phyloP scores from a whole-genome alignment of 2,888 invertebrate genomes.

The Tenthredo scrophulariae region DNA sequence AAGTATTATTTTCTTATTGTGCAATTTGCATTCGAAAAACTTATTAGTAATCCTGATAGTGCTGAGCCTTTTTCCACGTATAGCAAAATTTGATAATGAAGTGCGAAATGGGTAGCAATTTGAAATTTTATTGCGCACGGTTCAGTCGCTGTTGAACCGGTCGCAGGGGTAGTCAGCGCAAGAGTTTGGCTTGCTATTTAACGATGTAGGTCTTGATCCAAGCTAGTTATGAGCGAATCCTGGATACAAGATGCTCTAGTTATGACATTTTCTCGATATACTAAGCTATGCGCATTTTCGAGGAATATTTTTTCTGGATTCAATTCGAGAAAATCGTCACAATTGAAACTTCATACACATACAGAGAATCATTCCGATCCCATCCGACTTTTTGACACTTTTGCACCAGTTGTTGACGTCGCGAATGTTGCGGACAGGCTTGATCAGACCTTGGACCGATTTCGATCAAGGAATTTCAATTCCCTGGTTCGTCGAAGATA shows the following conservation, averaged over 20 bases:
- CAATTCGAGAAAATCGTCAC: neutral
- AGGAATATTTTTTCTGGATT: neutral
- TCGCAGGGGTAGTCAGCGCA: neutral
- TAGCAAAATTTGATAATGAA: neutral
- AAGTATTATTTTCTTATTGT: neutral
- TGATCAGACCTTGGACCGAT: neutral
- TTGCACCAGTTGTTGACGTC: neutral
- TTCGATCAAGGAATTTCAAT: neutral
- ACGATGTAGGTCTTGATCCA: neutral
- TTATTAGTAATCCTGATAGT: neutral
- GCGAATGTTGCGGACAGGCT: neutral
- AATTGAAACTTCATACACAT: neutral
- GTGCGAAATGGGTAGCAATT: neutral
- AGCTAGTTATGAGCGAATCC: neutral
- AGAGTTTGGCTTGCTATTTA: neutral
- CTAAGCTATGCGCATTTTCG: neutral
- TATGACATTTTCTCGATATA: neutral
- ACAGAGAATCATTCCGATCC: neutral
- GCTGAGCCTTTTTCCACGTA: neutral
- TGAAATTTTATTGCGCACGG: neutral
- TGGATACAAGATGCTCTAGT: neutral
- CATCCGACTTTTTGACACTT: neutral
- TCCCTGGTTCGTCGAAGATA: constrained; percentile 17
- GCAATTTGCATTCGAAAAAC: neutral
- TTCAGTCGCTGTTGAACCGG: neutral